Conservation (phyloP, 2,888 invertebrate species). For the Dermolepida albohirtum region DNA sequence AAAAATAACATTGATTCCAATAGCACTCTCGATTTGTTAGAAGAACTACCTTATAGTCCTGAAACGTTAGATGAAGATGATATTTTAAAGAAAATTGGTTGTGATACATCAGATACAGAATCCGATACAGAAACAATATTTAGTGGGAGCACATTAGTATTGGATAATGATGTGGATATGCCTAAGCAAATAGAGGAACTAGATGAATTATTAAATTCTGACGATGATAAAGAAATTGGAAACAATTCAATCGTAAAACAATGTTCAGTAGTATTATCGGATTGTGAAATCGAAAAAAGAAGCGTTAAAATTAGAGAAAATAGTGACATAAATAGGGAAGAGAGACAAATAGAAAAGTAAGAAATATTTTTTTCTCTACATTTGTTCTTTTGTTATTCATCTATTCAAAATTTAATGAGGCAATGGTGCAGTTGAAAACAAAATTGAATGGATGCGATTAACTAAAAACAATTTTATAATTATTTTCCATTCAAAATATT, state of each 20-base stretch:
- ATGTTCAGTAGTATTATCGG: conserved; percentile 20
- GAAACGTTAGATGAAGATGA: neutral
- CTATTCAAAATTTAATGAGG: no score
- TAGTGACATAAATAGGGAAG: conserved; percentile 12
- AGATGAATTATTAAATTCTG: no score
- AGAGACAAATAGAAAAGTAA: conserved; percentile 32
- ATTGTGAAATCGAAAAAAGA: neutral
- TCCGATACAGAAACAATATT: conserved; percentile 11
- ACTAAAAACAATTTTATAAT: no score
- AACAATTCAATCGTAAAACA: conserved; percentile 4
- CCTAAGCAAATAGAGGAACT: no score
- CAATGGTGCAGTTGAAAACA: no score
- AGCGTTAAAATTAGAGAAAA: neutral
- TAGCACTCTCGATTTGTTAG: neutral
- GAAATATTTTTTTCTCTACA: neutral
- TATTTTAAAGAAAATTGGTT: conserved; percentile 10
- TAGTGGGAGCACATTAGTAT: conserved; percentile 2
- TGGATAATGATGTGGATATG: neutral
- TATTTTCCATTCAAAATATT: no score
- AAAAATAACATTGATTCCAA: neutral
- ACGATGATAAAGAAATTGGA: neutral
- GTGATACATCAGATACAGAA: conserved; percentile 3
- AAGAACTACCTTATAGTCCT: neutral
- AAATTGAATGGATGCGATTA: no score
- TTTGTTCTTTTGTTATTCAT: no score